phyloP scores from a whole-genome alignment of 2,888 invertebrate species.

The Scaptomyza parva region DNA sequence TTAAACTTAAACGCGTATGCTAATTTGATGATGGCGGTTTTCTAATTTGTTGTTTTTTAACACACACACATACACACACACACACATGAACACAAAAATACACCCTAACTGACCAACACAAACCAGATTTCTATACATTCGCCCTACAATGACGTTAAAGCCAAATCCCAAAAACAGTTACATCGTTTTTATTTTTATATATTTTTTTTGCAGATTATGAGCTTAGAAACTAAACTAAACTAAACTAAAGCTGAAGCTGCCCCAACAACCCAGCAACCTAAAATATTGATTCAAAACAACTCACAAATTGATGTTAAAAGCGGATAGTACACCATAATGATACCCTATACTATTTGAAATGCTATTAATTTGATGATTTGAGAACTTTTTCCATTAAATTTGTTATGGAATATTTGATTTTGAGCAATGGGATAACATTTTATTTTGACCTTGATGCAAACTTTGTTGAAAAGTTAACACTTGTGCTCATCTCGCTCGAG shows the following conservation, averaged over 20 bases:
- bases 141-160: slow-evolving; percentile 22
- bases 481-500: background rate
- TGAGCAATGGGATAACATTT: too few species aligned
- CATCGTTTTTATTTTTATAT: slow-evolving; percentile 23
- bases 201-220: slow-evolving; percentile 10
- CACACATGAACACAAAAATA: background rate
- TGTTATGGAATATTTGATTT: too few species aligned
- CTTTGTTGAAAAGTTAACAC: background rate
- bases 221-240: background rate
- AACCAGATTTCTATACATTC: slow-evolving; percentile 35
- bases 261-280: slow-evolving; percentile 44
- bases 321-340: rapidly evolving
- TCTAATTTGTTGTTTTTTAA: slow-evolving; percentile 66
- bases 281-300: slow-evolving; percentile 5
- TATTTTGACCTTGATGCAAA: too few species aligned
- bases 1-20: slow-evolving; percentile 76
- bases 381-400: background rate
- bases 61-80: background rate
- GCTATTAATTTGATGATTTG: background rate
- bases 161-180: slow-evolving; percentile 38
- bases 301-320: background rate
- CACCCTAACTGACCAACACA: slow-evolving; percentile 8
- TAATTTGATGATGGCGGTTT: slow-evolving; percentile 77
- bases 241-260: slow-evolving; percentile 2
- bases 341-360: slow-evolving; percentile 4